phyloP scores from a whole-genome alignment of 2,888 invertebrate species.

The Andrena chrysosceles region DNA sequence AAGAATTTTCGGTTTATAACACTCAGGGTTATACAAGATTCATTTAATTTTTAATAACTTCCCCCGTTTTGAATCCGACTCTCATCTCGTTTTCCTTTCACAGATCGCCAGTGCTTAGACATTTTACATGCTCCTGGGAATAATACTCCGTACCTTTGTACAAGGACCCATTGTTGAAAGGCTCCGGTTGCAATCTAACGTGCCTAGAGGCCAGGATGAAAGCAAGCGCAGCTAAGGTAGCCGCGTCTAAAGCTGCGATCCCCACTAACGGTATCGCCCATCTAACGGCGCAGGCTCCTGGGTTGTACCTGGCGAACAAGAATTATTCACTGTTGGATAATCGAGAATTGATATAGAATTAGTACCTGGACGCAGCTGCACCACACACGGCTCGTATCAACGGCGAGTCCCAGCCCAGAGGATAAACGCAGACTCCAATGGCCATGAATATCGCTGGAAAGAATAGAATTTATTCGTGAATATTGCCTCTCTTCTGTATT shows the following conservation, averaged over 20 bases:
- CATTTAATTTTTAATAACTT: no score
- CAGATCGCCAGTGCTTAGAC: no score
- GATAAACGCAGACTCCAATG: constrained; percentile 94
- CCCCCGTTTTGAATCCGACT: background rate
- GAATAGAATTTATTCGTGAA: background rate
- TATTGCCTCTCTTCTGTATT: no score
- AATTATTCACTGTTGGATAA: background rate
- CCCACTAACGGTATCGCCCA: constrained; percentile 98
- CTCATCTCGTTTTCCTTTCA: background rate
- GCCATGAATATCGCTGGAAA: constrained; percentile 88
- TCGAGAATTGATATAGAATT: background rate
- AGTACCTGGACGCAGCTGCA: constrained; percentile 90
- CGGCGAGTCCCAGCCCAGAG: constrained; percentile 95
- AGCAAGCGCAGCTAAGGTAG: constrained; percentile 94
- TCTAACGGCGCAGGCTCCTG: constrained; percentile 94
- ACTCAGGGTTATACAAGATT: no score
- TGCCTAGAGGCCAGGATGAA: constrained; percentile 97
- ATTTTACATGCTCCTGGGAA: no score
- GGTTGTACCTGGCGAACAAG: constrained; percentile 82
- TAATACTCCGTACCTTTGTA: constrained; percentile 87
- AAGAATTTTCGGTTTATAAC: no score
- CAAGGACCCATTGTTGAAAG: constrained; percentile 88
- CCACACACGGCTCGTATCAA: constrained; percentile 95
- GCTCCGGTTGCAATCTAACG: constrained; percentile 93
- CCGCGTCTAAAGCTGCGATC: constrained; percentile 94